Evolutionary conservation across 1,140 invertebrate genomes (phyloP).

Genomic region (Drosophila lini): DNA sequence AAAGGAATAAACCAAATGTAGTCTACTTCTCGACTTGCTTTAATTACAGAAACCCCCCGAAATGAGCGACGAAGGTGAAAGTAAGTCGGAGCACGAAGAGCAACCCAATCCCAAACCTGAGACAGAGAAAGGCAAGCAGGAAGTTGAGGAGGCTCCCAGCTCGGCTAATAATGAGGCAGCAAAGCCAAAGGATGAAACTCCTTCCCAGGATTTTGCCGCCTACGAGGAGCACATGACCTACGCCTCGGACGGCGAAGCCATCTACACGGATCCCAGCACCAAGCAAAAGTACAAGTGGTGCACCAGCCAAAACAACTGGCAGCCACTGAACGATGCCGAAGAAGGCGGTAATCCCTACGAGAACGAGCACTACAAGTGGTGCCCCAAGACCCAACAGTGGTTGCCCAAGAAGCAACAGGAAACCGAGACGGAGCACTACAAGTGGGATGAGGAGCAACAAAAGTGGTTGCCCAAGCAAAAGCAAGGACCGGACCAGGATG

Average conservation of each 20-base stretch:
- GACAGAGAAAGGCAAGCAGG: neutral
- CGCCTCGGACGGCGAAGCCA: conserved; percentile 88
- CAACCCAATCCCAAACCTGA: conserved; percentile 9
- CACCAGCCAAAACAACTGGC: conserved; percentile 87
- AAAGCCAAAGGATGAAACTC: neutral
- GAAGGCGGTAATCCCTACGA: conserved; percentile 86
- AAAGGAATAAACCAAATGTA: conserved; percentile 63
- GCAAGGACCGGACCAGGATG: conserved; percentile 72
- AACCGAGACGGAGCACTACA: conserved; percentile 82
- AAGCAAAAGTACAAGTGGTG: conserved; percentile 89
- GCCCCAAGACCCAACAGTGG: conserved; percentile 88
- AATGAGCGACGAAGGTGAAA: conserved; percentile 59
- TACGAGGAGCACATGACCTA: conserved; percentile 86
- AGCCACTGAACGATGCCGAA: conserved; percentile 55
- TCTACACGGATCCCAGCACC: conserved; percentile 90
- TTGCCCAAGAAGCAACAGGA: conserved; percentile 85
- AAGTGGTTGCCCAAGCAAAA: conserved; percentile 69
- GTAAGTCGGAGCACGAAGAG: conserved; percentile 17
- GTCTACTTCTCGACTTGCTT: conserved; percentile 64
- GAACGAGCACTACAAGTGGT: conserved; percentile 89
- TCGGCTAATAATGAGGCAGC: conserved; percentile 16
- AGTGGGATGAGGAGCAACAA: conserved; percentile 81
- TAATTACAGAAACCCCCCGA: conserved; percentile 63
- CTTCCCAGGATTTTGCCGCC: conserved; percentile 70
- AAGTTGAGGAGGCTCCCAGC: neutral